Base-by-base conservation (phyloP, 2,113 vertebrate genomes). In the Nesoenas mayeri region DNA sequence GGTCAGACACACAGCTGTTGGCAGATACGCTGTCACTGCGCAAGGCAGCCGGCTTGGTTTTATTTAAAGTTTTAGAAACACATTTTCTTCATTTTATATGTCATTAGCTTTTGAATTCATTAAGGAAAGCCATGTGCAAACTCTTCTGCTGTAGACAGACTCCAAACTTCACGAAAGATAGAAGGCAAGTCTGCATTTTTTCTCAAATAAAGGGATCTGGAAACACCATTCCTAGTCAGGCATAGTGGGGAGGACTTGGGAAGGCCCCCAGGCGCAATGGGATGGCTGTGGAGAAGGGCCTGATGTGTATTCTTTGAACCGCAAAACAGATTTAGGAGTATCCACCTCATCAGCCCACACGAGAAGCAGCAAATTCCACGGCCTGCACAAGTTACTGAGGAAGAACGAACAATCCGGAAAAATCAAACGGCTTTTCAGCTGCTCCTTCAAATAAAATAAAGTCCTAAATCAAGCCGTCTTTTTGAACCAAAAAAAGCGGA, bases 371-470 rank as follows among this genome's bases (percentile, higher is more conserved):
- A 38, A 36, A 85, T 85, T 88, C 18, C 66, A 79, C 18, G 72
- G 81, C 31, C 66, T 79, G 81, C 18, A 60, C 71, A 91, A 75
- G 64, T 80, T 84, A 67, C 69, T 20, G 38, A 36, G 58, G 34
- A 92, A 85, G 36, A 89, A 26, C 56, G 57, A 84, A 89, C 86
- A 92, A 74, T 19, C 64, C 66, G 28, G 28, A 83, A 86, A 77
- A 81, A 90, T 73, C 44, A 91, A 77, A 28, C 71, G 77, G 62
- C 47, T 66, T 95, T 91, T 90, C 85, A 90, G 79, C 47, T 78
- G 60, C 15, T 42, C 48, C 60, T 53, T 83, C 75, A 93, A 75
- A 93, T 78, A 87, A 86, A 89, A 20, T 16, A 79, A 79, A 54
- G 79, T 72, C 38, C 47, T 87, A 86, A 94, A 91, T 88, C 88